Percentiles rank a stretch among this genome's conserved stretches.
phyloP scores from a whole-genome alignment of 2,797 vertebrate genomes.

The Leptatherina wallacei region DNA sequence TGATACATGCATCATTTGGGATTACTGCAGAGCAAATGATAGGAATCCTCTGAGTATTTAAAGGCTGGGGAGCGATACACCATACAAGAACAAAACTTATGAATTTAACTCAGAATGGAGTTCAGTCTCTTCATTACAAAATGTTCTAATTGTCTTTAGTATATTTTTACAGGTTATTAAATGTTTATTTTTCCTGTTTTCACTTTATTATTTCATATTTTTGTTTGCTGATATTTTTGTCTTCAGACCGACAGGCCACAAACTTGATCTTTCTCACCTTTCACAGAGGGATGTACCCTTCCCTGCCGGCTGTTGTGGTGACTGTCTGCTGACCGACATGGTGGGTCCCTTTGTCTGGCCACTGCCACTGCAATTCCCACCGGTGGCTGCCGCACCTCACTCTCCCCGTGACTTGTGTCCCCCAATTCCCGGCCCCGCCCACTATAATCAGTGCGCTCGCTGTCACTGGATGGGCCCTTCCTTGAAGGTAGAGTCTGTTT shows the following conservation, averaged over 20 bases:
- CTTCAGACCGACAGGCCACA: constrained; percentile 38
- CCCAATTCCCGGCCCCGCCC: constrained; percentile 87
- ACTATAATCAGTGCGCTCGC: constrained; percentile 89
- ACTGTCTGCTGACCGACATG: constrained; percentile 84
- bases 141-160: constrained; percentile 17
- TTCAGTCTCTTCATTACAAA: constrained; percentile 6
- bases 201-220: neutral
- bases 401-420: constrained; percentile 84
- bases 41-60: neutral
- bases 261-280: constrained; percentile 73
- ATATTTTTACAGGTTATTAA: neutral
- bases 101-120: neutral
- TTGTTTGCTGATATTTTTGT: constrained; percentile 5
- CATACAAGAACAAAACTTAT: neutral
- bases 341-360: constrained; percentile 91
- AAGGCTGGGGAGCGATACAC: neutral
- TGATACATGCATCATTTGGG: constrained; percentile 4
- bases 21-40: neutral
- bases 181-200: neutral
- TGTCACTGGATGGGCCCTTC: constrained; percentile 84
- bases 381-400: constrained; percentile 93
- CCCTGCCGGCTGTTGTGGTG: constrained; percentile 84
- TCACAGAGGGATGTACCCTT: constrained; percentile 79
- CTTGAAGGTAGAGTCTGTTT: constrained; percentile 81
- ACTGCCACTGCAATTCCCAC: constrained; percentile 96